A percentile compares a stretch with the other conserved stretches of the same genome.
Conservation (phyloP, 1,140 invertebrate species). For the Danaus plexippus region DNA sequence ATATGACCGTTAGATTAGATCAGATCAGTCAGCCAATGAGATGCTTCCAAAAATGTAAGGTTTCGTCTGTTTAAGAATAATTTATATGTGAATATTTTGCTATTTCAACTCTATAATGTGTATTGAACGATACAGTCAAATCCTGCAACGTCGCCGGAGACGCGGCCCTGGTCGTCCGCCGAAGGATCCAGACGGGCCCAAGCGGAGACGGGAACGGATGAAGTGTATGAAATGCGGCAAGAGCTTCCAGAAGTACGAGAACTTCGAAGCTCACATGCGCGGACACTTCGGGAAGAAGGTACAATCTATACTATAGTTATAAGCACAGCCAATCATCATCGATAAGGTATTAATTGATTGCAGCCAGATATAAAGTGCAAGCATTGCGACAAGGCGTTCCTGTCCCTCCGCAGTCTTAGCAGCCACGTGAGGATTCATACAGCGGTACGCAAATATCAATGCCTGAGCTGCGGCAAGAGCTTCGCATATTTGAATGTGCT, state of each 20-base stretch:
- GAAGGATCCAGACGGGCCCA: slow-evolving; percentile 25
- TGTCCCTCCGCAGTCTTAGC: slow-evolving; percentile 50
- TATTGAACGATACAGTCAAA: slow-evolving; percentile 17
- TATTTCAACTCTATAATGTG: no score
- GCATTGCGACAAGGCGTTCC: slow-evolving; percentile 65
- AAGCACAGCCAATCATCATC: neutral
- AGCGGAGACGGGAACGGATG: slow-evolving; percentile 43
- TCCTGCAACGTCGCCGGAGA: slow-evolving; percentile 25
- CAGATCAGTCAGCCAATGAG: no score
- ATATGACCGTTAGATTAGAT: no score
- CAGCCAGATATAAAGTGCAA: slow-evolving; percentile 68
- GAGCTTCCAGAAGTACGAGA: slow-evolving; percentile 67
- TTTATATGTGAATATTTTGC: neutral
- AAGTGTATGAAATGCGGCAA: slow-evolving; percentile 68
- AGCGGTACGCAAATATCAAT: slow-evolving; percentile 86
- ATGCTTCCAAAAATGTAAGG: neutral
- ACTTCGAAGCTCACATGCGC: slow-evolving; percentile 68
- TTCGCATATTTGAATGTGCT: slow-evolving; percentile 73
- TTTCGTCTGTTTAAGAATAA: slow-evolving; percentile 1
- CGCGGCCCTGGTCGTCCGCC: slow-evolving; percentile 25
- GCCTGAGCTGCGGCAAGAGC: slow-evolving; percentile 81
- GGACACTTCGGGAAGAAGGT: slow-evolving; percentile 69
- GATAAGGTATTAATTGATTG: slow-evolving; percentile 13
- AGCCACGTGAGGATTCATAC: slow-evolving; percentile 85
- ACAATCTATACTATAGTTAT: no score